phyloP scores from a whole-genome alignment of 2,113 vertebrate genomes.

The Uria aalge region DNA sequence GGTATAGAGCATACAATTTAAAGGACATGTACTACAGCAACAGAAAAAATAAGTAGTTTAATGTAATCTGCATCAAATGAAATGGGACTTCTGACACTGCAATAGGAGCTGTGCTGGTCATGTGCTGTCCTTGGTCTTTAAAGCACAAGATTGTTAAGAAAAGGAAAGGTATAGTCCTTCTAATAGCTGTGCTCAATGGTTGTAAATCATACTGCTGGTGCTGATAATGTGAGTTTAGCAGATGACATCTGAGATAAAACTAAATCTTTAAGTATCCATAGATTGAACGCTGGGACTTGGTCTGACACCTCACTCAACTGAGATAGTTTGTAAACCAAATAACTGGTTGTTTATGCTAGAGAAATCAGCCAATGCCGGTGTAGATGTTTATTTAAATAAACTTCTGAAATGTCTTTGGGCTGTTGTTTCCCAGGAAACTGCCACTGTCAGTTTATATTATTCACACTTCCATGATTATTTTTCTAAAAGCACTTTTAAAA shows the following conservation, averaged over 20 bases:
- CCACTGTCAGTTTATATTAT: background rate
- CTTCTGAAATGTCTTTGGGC: background rate
- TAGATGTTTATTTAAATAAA: background rate
- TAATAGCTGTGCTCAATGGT: background rate
- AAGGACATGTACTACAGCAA: background rate
- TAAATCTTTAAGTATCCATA: background rate
- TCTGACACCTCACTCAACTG: background rate
- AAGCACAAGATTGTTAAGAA: background rate
- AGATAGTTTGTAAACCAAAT: background rate
- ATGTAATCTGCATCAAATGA: background rate
- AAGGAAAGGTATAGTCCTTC: background rate
- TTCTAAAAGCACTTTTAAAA: background rate
- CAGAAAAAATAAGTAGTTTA: background rate
- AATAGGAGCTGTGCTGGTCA: background rate
- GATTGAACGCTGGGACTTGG: background rate
- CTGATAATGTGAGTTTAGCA: background rate
- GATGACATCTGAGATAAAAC: background rate
- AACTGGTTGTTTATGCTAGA: background rate
- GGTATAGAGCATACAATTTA: background rate
- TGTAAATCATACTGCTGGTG: background rate
- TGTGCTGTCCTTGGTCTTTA: background rate
- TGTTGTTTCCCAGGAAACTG: slow-evolving; percentile 6
- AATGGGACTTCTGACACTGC: background rate
- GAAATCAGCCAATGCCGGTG: background rate
- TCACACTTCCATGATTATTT: background rate